These are phyloP conservation scores for Nannospalax galili DNA, from an alignment of 2,113 vertebrate species.

Conservation along the genomic window DNA sequence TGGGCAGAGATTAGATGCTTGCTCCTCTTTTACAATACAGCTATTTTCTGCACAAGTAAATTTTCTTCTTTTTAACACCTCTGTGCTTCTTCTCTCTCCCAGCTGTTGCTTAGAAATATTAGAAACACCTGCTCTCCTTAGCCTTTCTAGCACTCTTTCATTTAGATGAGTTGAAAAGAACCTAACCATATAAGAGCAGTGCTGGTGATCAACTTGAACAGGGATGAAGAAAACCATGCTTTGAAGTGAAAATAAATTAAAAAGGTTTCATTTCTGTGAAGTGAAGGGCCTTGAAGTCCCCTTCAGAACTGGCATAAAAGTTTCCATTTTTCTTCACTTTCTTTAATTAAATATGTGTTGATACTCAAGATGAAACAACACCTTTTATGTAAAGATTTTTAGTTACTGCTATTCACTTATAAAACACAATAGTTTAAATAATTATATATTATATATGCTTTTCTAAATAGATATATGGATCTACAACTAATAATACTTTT, in stretches of 20 bases:
- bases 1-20: background rate
- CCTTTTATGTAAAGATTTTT: background rate
- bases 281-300: background rate
- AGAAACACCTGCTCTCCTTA: slow-evolving; percentile 25
- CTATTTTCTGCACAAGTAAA: slow-evolving; percentile 41
- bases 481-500: background rate
- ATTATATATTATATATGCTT: background rate
- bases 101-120: slow-evolving; percentile 49
- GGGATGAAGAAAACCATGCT: background rate
- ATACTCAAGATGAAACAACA: background rate
- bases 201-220: background rate
- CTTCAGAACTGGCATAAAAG: background rate
- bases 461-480: background rate
- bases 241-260: slow-evolving; percentile 47
- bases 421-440: slow-evolving; percentile 17
- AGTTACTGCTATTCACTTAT: background rate
- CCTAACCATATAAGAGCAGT: background rate
- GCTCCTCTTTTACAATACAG: background rate
- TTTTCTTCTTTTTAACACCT: slow-evolving; percentile 31
- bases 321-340: slow-evolving; percentile 25
- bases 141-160: slow-evolving; percentile 6
- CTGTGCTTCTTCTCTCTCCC: background rate
- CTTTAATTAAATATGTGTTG: slow-evolving; percentile 50
- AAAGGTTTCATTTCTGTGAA: background rate
- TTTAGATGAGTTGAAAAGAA: slow-evolving; percentile 51